Conservation (phyloP, 1,140 invertebrate species). For the Pseudomyrmex pallidus region DNA sequence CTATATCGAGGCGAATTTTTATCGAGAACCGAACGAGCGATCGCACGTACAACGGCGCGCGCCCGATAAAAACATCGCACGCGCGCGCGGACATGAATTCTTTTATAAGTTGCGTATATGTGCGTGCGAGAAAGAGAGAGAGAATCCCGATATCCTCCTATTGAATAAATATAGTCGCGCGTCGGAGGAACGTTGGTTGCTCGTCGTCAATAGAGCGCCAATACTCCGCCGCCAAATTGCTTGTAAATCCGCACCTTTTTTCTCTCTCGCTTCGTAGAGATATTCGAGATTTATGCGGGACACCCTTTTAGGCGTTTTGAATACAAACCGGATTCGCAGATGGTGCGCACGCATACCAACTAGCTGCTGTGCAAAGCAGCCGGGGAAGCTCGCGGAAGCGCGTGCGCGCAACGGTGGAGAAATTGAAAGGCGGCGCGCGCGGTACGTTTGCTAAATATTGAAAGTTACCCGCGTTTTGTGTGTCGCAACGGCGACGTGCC, state of each 20-base stretch:
- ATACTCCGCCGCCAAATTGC: slow-evolving; percentile 52
- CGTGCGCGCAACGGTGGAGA: neutral
- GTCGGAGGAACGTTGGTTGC: slow-evolving; percentile 3
- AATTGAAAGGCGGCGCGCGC: slow-evolving; percentile 34
- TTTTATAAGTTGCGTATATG: slow-evolving; percentile 15
- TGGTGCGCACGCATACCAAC: slow-evolving; percentile 47
- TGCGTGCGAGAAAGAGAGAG: neutral
- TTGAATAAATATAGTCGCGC: slow-evolving; percentile 32
- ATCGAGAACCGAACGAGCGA: slow-evolving; percentile 26
- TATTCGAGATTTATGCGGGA: slow-evolving; percentile 51
- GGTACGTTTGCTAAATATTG: slow-evolving; percentile 33
- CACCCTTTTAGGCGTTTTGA: slow-evolving; percentile 50
- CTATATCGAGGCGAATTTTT: slow-evolving; percentile 30
- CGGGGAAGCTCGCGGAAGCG: neutral
- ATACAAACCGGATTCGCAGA: slow-evolving; percentile 66
- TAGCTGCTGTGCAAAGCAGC: slow-evolving; percentile 19
- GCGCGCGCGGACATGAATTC: slow-evolving; percentile 31
- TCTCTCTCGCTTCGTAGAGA: slow-evolving; percentile 15
- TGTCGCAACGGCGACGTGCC: neutral
- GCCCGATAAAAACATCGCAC: slow-evolving; percentile 46
- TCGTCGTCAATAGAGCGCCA: slow-evolving; percentile 32
- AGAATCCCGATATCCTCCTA: neutral
- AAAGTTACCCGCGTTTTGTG: slow-evolving; percentile 19
- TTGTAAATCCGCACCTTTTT: slow-evolving; percentile 35
- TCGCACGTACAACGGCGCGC: slow-evolving; percentile 16